phyloP scores from a whole-genome alignment of 2,113 vertebrate genomes.

The Phrynosoma blainvillii region DNA sequence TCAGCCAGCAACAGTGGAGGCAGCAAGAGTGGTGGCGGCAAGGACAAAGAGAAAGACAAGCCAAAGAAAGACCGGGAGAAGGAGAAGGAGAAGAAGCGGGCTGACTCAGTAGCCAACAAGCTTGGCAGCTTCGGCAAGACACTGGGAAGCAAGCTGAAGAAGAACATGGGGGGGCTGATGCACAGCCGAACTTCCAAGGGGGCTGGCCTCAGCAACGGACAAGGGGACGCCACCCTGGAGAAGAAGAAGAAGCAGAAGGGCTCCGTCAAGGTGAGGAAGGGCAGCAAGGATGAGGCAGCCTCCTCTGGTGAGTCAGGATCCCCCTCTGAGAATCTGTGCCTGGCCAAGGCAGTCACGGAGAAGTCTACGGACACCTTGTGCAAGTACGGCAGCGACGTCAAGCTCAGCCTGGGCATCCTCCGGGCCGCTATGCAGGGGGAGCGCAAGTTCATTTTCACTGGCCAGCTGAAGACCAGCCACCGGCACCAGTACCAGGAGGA shows the following conservation, averaged over 20 bases:
- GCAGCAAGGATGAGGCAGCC: constrained; percentile 83
- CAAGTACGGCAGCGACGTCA: constrained; percentile 90
- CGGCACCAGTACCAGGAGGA: constrained; percentile 96
- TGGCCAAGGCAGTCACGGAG: constrained; percentile 50
- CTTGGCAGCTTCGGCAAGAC: constrained; percentile 96
- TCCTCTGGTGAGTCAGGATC: constrained; percentile 56
- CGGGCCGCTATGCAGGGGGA: constrained; percentile 93
- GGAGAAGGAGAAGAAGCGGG: constrained; percentile 88
- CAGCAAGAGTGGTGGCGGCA: constrained; percentile 43
- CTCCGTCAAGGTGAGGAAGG: constrained; percentile 84
- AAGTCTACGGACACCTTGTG: constrained; percentile 67
- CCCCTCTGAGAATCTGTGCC: constrained; percentile 71
- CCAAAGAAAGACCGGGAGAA: constrained; percentile 80
- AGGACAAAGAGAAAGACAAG: constrained; percentile 78
- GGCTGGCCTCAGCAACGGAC: constrained; percentile 59
- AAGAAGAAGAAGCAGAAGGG: constrained; percentile 96
- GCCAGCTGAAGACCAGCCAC: constrained; percentile 89
- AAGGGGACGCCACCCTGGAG: constrained; percentile 76
- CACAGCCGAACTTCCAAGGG: constrained; percentile 79
- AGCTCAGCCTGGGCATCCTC: constrained; percentile 89
- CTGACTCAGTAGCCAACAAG: constrained; percentile 95
- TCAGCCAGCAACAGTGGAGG: constrained; percentile 85
- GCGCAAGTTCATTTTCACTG: constrained; percentile 88
- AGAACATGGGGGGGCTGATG: constrained; percentile 96
- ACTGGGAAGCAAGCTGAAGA: constrained; percentile 93